These are phyloP conservation scores for Eudemis profundana DNA, from an alignment of 2,888 invertebrate genomes.

Conservation along the genomic window DNA sequence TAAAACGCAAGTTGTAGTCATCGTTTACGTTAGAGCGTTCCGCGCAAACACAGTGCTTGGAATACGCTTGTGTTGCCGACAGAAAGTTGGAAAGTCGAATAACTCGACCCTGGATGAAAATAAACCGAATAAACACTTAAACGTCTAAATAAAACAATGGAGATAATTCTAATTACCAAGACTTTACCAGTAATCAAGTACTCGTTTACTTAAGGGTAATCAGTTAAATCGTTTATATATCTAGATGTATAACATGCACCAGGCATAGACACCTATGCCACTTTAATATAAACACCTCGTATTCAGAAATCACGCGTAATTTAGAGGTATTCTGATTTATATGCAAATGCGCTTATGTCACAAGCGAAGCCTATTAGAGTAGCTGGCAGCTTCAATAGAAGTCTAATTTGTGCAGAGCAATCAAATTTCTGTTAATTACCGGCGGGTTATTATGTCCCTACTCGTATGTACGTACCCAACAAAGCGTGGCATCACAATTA, in stretches of 20 bases:
- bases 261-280: neutral
- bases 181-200: neutral
- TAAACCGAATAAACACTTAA: conserved; percentile 10
- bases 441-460: conserved; percentile 56
- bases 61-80: conserved; percentile 63
- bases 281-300: conserved; percentile 49
- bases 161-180: neutral
- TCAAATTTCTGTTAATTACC: conserved; percentile 76
- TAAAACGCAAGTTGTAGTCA: conserved; percentile 64
- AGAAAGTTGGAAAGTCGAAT: conserved; percentile 67
- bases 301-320: conserved; percentile 60
- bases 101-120: conserved; percentile 47
- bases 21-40: conserved; percentile 72
- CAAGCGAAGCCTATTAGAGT: conserved; percentile 68
- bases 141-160: neutral
- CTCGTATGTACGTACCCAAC: conserved; percentile 38
- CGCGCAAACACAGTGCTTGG: conserved; percentile 63
- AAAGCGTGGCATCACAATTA: conserved; percentile 18
- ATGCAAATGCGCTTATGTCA: conserved; percentile 73
- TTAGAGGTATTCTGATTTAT: conserved; percentile 61
- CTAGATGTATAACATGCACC: neutral
- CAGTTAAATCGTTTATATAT: too few relatives aligned
- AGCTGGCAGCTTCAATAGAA: conserved; percentile 69
- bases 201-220: too few relatives aligned
- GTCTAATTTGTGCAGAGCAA: conserved; percentile 73